A percentile compares a stretch with the other conserved stretches of the same genome.
These are phyloP conservation scores for Brenthis ino DNA, from an alignment of 2,888 invertebrate genomes.

Conservation along the genomic window DNA sequence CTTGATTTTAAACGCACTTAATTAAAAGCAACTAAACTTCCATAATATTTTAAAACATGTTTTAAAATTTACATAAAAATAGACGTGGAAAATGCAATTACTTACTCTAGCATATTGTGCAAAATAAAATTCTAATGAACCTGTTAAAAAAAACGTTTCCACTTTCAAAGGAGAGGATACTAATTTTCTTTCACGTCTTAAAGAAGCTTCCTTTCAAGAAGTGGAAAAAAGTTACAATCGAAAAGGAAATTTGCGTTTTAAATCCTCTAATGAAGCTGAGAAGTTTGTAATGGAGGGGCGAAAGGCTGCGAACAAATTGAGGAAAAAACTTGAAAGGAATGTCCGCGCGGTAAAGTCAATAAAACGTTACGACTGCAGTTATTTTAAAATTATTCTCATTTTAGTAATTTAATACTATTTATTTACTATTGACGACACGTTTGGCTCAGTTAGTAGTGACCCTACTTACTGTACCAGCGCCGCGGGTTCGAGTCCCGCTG, in stretches of 20 bases:
- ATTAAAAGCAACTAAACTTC: too few species aligned
- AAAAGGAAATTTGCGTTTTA: slow-evolving; percentile 83
- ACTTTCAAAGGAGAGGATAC: slow-evolving; percentile 78
- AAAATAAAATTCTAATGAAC: slow-evolving; percentile 66
- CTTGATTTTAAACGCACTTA: not conserved
- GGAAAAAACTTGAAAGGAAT: slow-evolving; percentile 58
- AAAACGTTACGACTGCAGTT: slow-evolving; percentile 3
- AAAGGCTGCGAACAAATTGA: slow-evolving; percentile 77
- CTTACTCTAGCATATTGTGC: slow-evolving; percentile 75
- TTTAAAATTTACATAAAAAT: slow-evolving; percentile 27
- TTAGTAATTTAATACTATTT: not conserved
- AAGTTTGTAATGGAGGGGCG: slow-evolving; percentile 81
- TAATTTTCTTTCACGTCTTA: slow-evolving; percentile 79
- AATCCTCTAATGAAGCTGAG: slow-evolving; percentile 82
- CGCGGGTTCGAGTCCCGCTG: too few species aligned
- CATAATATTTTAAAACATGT: not conserved
- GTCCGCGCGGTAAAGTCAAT: slow-evolving; percentile 27
- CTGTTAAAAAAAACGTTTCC: slow-evolving; percentile 70
- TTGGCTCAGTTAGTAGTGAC: too few species aligned
- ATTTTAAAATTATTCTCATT: slow-evolving; percentile 7
- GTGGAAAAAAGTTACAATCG: slow-evolving; percentile 82
- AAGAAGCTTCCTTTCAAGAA: slow-evolving; percentile 80
- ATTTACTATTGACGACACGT: too few species aligned
- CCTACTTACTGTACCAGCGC: too few species aligned
- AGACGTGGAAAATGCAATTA: slow-evolving; percentile 44